phyloP scores from a whole-genome alignment of 2,113 vertebrate species.

The Lophius piscatorius region DNA sequence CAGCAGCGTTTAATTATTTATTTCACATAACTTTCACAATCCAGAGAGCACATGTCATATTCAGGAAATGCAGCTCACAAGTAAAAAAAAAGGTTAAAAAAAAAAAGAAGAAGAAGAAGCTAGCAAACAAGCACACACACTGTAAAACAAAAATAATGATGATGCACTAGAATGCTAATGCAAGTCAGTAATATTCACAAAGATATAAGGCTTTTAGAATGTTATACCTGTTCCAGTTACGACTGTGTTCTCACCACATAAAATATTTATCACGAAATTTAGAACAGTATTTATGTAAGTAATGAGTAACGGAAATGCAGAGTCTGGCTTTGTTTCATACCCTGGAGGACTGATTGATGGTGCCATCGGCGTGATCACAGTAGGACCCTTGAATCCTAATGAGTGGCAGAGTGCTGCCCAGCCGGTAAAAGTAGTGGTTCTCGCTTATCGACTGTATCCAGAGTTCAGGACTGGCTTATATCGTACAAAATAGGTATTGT shows the following conservation, averaged over 20 bases:
- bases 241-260: neutral
- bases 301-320: neutral
- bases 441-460: conserved; percentile 12
- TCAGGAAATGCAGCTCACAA: no score
- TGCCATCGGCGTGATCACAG: neutral
- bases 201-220: no score
- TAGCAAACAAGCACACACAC: no score
- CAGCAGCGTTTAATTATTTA: neutral
- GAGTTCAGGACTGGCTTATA: conserved; percentile 26
- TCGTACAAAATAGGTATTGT: conserved; percentile 40
- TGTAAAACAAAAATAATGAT: no score
- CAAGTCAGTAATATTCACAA: no score
- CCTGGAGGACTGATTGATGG: neutral
- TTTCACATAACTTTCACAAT: no score
- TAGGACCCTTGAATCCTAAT: conserved; percentile 9
- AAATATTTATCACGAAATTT: neutral
- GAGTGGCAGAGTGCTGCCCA: conserved; percentile 4
- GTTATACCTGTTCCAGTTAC: neutral
- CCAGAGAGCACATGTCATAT: no score
- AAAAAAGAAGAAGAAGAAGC: no score
- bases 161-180: no score
- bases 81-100: no score
- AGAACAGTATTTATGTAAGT: neutral
- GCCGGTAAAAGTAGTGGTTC: conserved; percentile 3
- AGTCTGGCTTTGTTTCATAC: neutral